Evolutionary conservation across 2,888 invertebrate species (phyloP).

Genomic region (Yponomeuta malinellus): DNA sequence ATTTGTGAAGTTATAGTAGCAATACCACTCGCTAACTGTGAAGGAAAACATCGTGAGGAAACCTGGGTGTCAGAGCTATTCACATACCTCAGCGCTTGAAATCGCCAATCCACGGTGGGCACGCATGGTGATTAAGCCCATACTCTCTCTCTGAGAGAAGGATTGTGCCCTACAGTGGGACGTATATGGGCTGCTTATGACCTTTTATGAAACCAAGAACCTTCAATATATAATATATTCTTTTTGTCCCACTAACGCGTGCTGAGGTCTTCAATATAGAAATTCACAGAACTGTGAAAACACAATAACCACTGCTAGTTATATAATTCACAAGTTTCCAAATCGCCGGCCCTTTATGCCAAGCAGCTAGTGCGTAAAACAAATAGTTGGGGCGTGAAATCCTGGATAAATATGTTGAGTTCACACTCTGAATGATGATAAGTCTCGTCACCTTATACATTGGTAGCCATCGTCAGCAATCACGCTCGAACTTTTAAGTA

Average conservation of each 20-base stretch:
- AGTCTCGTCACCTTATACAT: background rate
- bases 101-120: too few relatives aligned
- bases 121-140: too few relatives aligned
- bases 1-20: too few relatives aligned
- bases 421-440: background rate
- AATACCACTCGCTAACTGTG: too few relatives aligned
- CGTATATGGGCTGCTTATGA: too few relatives aligned
- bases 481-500: background rate
- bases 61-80: too few relatives aligned
- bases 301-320: constrained; percentile 49
- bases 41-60: too few relatives aligned
- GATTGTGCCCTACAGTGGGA: too few relatives aligned
- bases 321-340: constrained; percentile 54
- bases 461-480: background rate
- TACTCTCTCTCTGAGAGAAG: too few relatives aligned
- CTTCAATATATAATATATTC: constrained; percentile 15
- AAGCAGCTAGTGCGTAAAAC: constrained; percentile 50
- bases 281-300: constrained; percentile 41
- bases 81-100: too few relatives aligned
- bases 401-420: constrained; percentile 47
- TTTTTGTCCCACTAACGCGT: too few relatives aligned
- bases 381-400: constrained; percentile 66
- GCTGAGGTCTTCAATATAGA: constrained; percentile 16
- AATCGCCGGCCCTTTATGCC: constrained; percentile 34
- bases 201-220: constrained; percentile 35